Percentiles rank a stretch among this genome's conserved stretches.
Evolutionary conservation across 2,113 vertebrate species (phyloP).

Genomic region (Cynopterus brachyotis): DNA sequence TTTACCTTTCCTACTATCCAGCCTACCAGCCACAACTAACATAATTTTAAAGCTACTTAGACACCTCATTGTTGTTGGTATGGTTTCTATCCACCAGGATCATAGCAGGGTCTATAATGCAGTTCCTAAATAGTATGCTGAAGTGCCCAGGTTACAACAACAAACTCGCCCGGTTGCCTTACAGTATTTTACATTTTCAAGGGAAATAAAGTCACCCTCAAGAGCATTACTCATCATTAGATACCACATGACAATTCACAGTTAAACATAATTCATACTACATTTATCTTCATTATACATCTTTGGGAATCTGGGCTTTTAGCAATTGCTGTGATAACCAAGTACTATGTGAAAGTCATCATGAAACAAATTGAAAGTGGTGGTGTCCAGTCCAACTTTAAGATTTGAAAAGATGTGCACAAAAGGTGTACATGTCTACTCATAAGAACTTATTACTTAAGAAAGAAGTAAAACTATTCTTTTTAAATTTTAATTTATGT

Average conservation of each 20-base stretch:
- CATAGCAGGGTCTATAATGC: too few species aligned
- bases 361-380: background rate
- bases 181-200: background rate
- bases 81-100: too few species aligned
- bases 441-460: background rate
- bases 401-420: background rate
- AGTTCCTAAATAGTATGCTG: background rate
- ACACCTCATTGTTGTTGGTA: too few species aligned
- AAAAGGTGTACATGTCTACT: background rate
- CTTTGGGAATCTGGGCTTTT: background rate
- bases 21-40: background rate
- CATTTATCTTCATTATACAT: background rate
- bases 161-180: rapidly evolving
- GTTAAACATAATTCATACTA: background rate
- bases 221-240: background rate
- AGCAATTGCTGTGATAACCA: background rate
- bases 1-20: background rate
- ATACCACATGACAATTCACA: background rate
- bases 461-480: background rate
- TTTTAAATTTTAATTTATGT: background rate
- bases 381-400: background rate
- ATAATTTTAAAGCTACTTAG: background rate
- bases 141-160: rapidly evolving
- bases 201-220: background rate
- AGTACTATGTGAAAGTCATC: background rate